Conservation (phyloP, 2,113 vertebrate genomes). For the Apistogramma diplotaenia region DNA sequence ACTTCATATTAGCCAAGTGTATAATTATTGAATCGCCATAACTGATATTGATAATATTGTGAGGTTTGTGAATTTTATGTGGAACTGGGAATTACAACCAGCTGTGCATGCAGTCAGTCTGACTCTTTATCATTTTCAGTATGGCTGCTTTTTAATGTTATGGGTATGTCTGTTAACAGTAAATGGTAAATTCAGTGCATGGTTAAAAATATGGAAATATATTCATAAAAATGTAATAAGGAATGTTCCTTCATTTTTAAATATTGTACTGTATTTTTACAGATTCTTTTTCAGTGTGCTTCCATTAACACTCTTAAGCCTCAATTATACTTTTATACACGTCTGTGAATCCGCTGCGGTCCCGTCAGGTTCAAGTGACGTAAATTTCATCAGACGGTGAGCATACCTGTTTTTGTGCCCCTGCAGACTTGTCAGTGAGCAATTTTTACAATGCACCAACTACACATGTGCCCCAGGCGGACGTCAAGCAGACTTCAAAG, state of each 20-base stretch:
- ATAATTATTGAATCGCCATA: neutral
- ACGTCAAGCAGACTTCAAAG: neutral
- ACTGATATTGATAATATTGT: neutral
- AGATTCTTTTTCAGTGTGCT: accelerated
- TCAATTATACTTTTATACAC: neutral
- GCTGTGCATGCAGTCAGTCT: too few relatives aligned
- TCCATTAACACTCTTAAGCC: neutral
- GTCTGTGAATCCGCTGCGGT: neutral
- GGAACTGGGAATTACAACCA: neutral
- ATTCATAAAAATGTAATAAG: neutral
- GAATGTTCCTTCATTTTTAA: neutral
- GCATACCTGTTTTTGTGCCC: neutral
- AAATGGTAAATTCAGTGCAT: neutral
- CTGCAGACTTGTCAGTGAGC: accelerated
- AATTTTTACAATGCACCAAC: neutral
- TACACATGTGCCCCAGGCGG: neutral
- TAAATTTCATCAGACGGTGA: too few relatives aligned
- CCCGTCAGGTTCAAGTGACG: neutral
- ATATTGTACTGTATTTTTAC: neutral
- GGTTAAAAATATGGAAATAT: neutral
- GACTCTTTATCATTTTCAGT: too few relatives aligned
- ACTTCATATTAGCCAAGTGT: neutral
- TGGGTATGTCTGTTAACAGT: neutral
- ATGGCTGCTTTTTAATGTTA: neutral
- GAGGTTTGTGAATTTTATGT: neutral